These are phyloP conservation scores for Exocentrus adspersus DNA, from an alignment of 2,888 invertebrate species.

Conservation along the genomic window DNA sequence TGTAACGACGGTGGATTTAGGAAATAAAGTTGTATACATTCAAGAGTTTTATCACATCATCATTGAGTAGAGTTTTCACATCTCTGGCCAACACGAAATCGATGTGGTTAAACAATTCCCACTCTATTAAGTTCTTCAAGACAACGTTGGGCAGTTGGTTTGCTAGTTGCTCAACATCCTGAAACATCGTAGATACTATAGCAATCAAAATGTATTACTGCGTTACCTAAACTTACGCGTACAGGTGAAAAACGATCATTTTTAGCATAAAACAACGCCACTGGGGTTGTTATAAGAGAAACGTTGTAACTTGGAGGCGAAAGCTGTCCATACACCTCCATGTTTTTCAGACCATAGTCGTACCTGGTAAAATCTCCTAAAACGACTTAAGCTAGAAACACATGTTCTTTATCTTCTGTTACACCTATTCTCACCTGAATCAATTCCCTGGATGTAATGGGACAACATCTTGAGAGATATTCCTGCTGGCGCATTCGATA, in stretches of 20 bases:
- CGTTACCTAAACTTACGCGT: conserved; percentile 13
- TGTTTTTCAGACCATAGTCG: conserved; percentile 63
- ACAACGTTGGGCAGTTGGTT: conserved; percentile 61
- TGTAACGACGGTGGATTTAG: background rate
- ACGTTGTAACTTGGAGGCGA: conserved; percentile 68
- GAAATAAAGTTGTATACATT: conserved; percentile 6
- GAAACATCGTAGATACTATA: conserved; percentile 61
- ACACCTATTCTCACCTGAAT: conserved; percentile 27
- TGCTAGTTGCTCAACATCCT: conserved; percentile 67
- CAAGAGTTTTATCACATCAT: conserved; percentile 24
- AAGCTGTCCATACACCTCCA: conserved; percentile 63
- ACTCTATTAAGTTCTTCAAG: conserved; percentile 28
- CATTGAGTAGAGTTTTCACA: conserved; percentile 26
- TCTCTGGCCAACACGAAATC: conserved; percentile 48
- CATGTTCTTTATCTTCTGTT: too few relatives aligned
- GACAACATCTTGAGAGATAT: background rate
- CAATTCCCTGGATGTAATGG: conserved; percentile 24
- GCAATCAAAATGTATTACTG: too few relatives aligned
- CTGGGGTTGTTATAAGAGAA: conserved; percentile 65
- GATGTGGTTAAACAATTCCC: conserved; percentile 42
- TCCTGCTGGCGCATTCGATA: conserved; percentile 24
- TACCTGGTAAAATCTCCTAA: conserved; percentile 58
- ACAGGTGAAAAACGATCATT: conserved; percentile 71
- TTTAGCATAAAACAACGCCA: conserved; percentile 67
- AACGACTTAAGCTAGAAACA: too few relatives aligned